Conservation (phyloP, 2,797 vertebrate genomes). For the Enteromius unitaeniatus region DNA sequence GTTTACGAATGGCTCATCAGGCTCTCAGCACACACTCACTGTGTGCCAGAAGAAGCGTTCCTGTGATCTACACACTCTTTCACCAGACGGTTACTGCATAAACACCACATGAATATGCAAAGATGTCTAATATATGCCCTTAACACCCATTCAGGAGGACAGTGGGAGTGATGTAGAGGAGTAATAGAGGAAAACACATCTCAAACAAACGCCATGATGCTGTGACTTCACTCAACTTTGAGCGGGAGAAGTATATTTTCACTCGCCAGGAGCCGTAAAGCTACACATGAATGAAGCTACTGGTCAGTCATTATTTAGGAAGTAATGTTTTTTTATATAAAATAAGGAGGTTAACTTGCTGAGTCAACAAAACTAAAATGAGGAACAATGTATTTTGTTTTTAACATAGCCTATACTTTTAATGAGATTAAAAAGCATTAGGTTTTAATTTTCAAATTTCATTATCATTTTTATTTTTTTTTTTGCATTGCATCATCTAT, state of each 20-base stretch:
- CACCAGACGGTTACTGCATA: conserved; percentile 59
- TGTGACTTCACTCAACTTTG: not conserved
- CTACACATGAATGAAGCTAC: too few species aligned
- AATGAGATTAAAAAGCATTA: not conserved
- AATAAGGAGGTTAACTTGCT: not conserved
- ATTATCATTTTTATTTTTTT: not conserved
- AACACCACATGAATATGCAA: conserved; percentile 63
- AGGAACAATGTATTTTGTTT: not conserved
- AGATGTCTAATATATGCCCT: conserved; percentile 38
- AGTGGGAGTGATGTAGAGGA: conserved; percentile 37
- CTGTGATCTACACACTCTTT: conserved; percentile 54
- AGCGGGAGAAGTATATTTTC: not conserved
- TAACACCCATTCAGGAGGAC: conserved; percentile 46
- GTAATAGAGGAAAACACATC: not conserved
- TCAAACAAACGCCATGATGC: not conserved
- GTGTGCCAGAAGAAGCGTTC: conserved; percentile 35
- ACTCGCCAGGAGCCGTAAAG: not conserved
- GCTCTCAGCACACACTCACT: conserved; percentile 35
- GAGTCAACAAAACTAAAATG: not conserved
- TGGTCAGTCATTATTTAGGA: not conserved
- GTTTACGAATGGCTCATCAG: conserved; percentile 15
- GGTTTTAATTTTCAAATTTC: not conserved
- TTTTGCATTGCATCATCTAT: not conserved
- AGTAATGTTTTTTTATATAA: not conserved
- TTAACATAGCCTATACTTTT: not conserved